Conservation (phyloP, 2,888 invertebrate genomes). For the Linnaemya vulpina region DNA sequence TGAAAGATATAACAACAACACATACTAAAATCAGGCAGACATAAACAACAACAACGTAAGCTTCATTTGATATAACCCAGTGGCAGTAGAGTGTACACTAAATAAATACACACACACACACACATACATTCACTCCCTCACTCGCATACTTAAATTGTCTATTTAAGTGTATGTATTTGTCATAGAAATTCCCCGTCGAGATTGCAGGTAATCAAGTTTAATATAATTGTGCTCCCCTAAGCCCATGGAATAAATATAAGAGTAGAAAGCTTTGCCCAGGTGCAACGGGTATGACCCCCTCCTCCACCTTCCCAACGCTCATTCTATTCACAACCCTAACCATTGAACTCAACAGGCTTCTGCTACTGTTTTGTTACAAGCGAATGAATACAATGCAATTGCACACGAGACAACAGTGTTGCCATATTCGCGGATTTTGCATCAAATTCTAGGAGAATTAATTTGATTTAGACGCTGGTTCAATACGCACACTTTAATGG, state of each 20-base stretch:
- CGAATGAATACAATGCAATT: conserved; percentile 20
- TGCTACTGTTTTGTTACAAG: conserved; percentile 1
- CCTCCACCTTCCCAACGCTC: background rate
- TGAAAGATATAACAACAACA: conserved; percentile 19
- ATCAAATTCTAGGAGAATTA: too few species aligned
- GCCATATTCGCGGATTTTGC: too few species aligned
- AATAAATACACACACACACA: conserved; percentile 35
- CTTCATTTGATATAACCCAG: conserved; percentile 54
- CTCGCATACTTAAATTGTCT: background rate
- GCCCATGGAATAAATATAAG: background rate
- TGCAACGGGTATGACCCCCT: conserved; percentile 4
- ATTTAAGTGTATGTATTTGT: conserved; percentile 18
- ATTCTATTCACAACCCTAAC: background rate
- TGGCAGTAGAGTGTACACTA: conserved; percentile 36
- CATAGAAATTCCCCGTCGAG: conserved; percentile 44
- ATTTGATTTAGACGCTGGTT: too few species aligned
- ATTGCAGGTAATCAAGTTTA: conserved; percentile 52
- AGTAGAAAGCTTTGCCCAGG: conserved; percentile 17
- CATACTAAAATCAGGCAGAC: conserved; percentile 52
- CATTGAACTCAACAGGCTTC: background rate
- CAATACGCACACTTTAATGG: too few species aligned
- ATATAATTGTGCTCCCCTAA: conserved; percentile 19
- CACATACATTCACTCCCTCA: too few species aligned
- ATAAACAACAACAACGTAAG: conserved; percentile 65
- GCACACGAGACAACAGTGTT: conserved; percentile 16